A percentile compares a stretch with the other conserved stretches of the same genome.
phyloP scores from a whole-genome alignment of 2,113 vertebrate genomes.

The Melanerpes aurifrons region DNA sequence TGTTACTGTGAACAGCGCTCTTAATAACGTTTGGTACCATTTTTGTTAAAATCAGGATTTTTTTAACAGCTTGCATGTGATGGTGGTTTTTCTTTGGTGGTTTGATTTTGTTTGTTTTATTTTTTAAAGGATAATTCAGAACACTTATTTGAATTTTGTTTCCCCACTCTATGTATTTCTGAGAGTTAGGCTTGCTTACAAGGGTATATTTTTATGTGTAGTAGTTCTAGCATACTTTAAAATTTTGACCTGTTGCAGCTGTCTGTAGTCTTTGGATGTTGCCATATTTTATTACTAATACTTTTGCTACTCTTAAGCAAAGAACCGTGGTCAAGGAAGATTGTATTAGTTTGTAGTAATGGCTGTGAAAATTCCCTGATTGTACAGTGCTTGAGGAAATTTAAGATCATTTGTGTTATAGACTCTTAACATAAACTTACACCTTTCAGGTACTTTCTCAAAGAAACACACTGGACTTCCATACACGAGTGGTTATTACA shows the following conservation, averaged over 20 bases:
- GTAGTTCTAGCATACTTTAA: not conserved
- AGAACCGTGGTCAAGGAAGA: not conserved
- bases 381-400: not conserved
- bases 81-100: too few relatives aligned
- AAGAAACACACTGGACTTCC: not conserved
- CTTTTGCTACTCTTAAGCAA: not conserved
- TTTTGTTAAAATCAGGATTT: not conserved
- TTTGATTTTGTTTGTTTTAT: too few relatives aligned
- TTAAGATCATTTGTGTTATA: not conserved
- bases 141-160: not conserved
- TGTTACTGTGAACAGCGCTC: not conserved
- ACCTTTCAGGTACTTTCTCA: not conserved
- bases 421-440: not conserved
- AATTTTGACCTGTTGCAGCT: not conserved
- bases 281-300: not conserved
- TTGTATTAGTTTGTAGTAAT: not conserved
- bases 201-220: not conserved
- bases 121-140: not conserved
- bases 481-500: fast-evolving
- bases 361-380: not conserved
- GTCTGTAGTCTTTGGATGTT: not conserved
- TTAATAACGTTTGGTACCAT: not conserved
- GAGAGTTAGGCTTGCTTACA: not conserved
- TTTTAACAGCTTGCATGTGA: not conserved
- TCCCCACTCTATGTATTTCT: not conserved